Evolutionary conservation across 2,888 invertebrate genomes (phyloP).

Genomic region (Ectropis crepuscularia): DNA sequence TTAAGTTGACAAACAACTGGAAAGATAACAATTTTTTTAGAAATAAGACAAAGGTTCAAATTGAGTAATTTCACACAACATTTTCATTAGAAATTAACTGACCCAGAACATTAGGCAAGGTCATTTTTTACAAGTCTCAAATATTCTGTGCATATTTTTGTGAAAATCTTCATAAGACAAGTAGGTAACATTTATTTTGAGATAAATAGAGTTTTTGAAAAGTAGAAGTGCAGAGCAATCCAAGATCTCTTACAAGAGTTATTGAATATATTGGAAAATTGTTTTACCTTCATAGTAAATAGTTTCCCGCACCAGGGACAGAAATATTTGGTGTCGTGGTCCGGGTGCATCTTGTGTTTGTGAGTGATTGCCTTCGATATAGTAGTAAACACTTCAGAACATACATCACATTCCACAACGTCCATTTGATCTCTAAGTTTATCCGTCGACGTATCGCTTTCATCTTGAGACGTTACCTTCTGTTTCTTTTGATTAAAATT

Average conservation of each 20-base stretch:
- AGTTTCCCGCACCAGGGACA: conserved; percentile 88
- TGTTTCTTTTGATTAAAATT: conserved; percentile 79
- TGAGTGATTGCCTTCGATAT: conserved; percentile 87
- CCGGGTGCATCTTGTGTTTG: conserved; percentile 87
- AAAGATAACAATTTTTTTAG: too few relatives aligned
- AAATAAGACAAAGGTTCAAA: too few relatives aligned
- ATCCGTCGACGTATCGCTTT: conserved; percentile 50
- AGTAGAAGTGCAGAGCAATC: conserved; percentile 47
- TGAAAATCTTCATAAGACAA: neutral
- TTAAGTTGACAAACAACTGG: too few relatives aligned
- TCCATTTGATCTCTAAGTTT: conserved; percentile 61
- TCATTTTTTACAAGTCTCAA: too few relatives aligned
- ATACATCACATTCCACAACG: conserved; percentile 85
- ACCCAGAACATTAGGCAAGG: too few relatives aligned
- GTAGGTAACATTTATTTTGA: neutral
- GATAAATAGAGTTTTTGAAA: conserved; percentile 19
- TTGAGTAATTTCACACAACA: too few relatives aligned
- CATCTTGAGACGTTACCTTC: conserved; percentile 55
- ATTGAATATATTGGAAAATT: conserved; percentile 1
- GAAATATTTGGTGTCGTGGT: conserved; percentile 86
- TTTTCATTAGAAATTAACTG: too few relatives aligned
- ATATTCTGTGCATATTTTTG: too few relatives aligned
- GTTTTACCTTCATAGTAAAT: conserved; percentile 86
- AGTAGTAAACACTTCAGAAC: conserved; percentile 82
- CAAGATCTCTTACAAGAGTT: conserved; percentile 1